Base-by-base conservation (phyloP, 2,113 vertebrate genomes). In the Calidris pugnax region DNA sequence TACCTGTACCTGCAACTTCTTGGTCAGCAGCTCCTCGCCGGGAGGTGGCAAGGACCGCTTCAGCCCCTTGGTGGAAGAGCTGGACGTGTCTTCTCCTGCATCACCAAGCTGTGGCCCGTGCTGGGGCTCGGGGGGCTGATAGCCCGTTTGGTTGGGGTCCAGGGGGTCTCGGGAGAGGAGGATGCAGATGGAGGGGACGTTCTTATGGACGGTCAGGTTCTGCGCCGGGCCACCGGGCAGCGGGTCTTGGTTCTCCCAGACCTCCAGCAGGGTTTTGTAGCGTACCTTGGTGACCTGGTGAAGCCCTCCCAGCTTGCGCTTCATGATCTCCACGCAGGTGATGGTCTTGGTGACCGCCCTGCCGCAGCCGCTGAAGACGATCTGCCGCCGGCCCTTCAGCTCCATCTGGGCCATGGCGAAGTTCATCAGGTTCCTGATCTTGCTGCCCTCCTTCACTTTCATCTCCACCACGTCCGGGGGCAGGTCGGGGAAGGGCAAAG, bases 281-380 rank as follows among this genome's bases (percentile, higher is more conserved):
- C 91, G 98, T 82, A 99, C 98, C 95, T 99, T 99, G 89, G 99
- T 99, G 96, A 99, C 97, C 98, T 99, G 99, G 97, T 99, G 99
- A 81, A 99, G 98, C 20, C 98, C 99, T 17, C 98, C 98, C 95
- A 99, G 97, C 97, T 99, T 99, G 72, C 99, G 97, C 95, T 99
- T 99, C 98, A 99, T 99, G 98, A 99, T 99, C 98, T 99, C 99
- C 15, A 98, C 99, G 37, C 99, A 99, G 68, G 99, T 99, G 98
- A 99, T 99, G 94, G 99, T 99, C 95, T 99, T 99, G 78, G 99
- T 99, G 97, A 99, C 98, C 0, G 99, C 99, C 21, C 99, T 98
- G 56, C 99, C 99, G 3, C 99, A 99, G 48, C 99, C 99, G 1
- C 98, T 99, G 98, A 99, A 99, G 88, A 99, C 98, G 5, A 99